Percentiles rank a stretch among this genome's conserved stretches.
Evolutionary conservation across 2,113 vertebrate genomes (phyloP).

Genomic region (Lagopus muta): DNA sequence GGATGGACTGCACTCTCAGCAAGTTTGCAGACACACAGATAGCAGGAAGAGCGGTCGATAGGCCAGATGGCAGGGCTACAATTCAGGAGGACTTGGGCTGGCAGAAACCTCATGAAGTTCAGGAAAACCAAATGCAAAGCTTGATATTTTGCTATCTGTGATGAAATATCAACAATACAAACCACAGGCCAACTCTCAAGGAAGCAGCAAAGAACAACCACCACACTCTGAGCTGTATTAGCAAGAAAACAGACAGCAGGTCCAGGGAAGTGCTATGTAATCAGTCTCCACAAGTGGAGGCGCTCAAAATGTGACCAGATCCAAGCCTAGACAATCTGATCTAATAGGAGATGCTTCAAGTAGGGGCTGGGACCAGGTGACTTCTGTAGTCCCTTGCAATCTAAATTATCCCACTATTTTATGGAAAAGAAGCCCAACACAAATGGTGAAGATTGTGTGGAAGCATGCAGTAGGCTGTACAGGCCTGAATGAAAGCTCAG

Average conservation of each 20-base stretch:
- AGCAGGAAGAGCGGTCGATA: accelerated
- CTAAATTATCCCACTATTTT: neutral
- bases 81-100: neutral
- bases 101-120: neutral
- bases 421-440: neutral
- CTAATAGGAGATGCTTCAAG: neutral
- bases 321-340: neutral
- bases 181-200: neutral
- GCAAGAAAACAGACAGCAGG: neutral
- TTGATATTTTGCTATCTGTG: neutral
- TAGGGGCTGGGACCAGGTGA: neutral
- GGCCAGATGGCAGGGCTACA: neutral
- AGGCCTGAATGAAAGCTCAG: constrained; percentile 3
- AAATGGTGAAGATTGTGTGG: neutral
- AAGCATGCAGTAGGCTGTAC: neutral
- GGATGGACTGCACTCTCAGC: neutral
- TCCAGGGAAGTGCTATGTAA: neutral
- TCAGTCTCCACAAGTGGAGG: neutral
- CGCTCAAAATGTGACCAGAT: neutral
- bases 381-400: neutral
- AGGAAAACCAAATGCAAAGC: neutral
- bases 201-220: neutral
- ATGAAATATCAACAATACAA: neutral
- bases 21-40: neutral
- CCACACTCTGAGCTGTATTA: neutral